Base-by-base conservation (phyloP, 2,797 vertebrate genomes). In the Phyllotis vaccarum region DNA sequence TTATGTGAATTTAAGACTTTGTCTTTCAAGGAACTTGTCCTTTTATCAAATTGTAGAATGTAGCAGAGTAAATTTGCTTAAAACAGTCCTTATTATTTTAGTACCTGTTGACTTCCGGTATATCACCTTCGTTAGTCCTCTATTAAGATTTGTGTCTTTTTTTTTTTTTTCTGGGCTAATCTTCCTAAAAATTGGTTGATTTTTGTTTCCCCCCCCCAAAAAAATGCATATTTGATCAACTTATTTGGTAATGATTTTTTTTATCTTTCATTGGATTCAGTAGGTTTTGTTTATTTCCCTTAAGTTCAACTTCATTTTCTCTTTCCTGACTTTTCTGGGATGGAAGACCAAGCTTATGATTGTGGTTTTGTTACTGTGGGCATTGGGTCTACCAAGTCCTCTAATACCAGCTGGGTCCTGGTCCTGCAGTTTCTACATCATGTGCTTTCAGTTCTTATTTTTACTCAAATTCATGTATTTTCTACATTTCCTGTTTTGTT, bases 171-270 rank as follows among this genome's bases (percentile, higher is more conserved):
- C 22, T 19, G 83, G 17, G 46, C 86, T 43, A 40, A 7, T 89
- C 34, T 96, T 31, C 24, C 56, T 96, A 60, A 58, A 94, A 74
- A 2, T 92, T 86, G 68, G 31, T 89, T 11, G 56, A 40, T 86
- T 86, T 40, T 92, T 95, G 78, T 12, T 88, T 91, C 94, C 66
- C 64, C 34, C 12, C 6, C 19, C 8, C n/a, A n/a, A 6, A 21
- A 86, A 68, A 89, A 90, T 56, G 16, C 54, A 80, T 31, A 22
- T 85, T 85, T 49, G 62, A n/a, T 66, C 19, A 46, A n/a, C 31
- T 54, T 8, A 70, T 56, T 86, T 40, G 49, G 58, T 85, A 17
- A 62, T 94, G 10, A 8, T 79, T 17, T 80, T 56, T 17, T 5
- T 54, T 27, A 3, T 31, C n/a, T 40, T 54, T 5, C 52, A 74